These are phyloP conservation scores for Cataglyphis hispanica DNA, from an alignment of 1,140 invertebrate species.

Conservation along the genomic window DNA sequence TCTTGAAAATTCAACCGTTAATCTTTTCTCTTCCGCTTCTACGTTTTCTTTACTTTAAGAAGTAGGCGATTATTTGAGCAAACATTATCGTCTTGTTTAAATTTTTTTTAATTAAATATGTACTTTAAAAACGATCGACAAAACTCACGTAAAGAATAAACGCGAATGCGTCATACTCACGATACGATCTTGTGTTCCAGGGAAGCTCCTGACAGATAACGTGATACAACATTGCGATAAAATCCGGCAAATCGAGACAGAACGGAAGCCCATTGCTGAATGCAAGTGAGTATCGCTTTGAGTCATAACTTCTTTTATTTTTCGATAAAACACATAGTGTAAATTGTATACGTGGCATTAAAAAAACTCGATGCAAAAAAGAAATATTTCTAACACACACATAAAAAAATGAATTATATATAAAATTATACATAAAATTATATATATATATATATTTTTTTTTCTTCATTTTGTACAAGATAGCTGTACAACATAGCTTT, in stretches of 20 bases:
- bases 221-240: slow-evolving; percentile 70
- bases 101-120: not conserved
- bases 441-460: not conserved
- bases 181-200: slow-evolving; percentile 65
- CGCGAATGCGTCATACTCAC: not conserved
- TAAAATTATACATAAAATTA: not conserved
- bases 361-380: not conserved
- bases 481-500: no score
- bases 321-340: not conserved
- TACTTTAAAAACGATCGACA: not conserved
- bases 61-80: not conserved
- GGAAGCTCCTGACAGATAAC: slow-evolving; percentile 69
- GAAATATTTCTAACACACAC: slow-evolving; percentile 7
- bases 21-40: slow-evolving; percentile 6
- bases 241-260: slow-evolving; percentile 63
- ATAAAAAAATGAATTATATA: slow-evolving; percentile 17
- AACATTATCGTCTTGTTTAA: not conserved
- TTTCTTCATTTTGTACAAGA: not conserved
- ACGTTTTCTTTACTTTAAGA: not conserved
- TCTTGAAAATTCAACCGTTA: not conserved
- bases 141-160: not conserved
- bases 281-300: slow-evolving; percentile 68
- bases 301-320: not conserved
- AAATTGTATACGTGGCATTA: not conserved
- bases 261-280: slow-evolving; percentile 60